Base-by-base conservation (phyloP, 2,113 vertebrate species). In the Oncorhynchus mykiss region DNA sequence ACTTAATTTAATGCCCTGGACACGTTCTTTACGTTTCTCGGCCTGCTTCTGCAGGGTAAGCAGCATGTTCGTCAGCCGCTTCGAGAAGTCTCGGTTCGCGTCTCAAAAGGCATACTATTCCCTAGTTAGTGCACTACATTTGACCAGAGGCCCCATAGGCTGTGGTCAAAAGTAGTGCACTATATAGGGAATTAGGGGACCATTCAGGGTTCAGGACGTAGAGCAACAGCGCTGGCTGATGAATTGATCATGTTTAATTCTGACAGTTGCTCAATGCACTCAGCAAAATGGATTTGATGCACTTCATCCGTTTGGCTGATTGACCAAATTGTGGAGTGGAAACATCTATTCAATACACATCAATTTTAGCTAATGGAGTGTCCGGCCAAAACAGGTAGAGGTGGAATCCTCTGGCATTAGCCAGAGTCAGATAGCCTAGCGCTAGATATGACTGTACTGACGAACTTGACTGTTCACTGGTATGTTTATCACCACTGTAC, bases 1-100 rank as follows among this genome's bases (percentile, higher is more conserved):
- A 82, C 78, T 76, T 88, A 81, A 86, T 91, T 90, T 88, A 89
- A 85, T 83, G 83, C 82, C 72, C 24, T 18, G 67, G 78, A 79
- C 84, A 77, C 57, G 2, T 82, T 76, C 67, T 76, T 62, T 76
- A 81, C 80, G 77, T 85, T 85, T 88, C 78, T 72, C 29, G 0
- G 85, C 85, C 77, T 86, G 85, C 82, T 89, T 90, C 77, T 84
- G 89, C 84, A 78, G 70, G 29, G 73, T 88, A 86, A 89, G 87
- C 84, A 84, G 77, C 84, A 85, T 86, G 86, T 87, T 86, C 29
- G 79, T 82, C 85, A 83, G 85, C 72, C 1, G 20, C 69, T 80
- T 70, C 72, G 81, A 80, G 82, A 85, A 79, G 80, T 86, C 70
- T 80, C 14, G 14, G 49, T 1, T 1, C 1, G 11, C 3, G 1